Conservation (phyloP, 2,113 vertebrate species). For the Naja naja region DNA sequence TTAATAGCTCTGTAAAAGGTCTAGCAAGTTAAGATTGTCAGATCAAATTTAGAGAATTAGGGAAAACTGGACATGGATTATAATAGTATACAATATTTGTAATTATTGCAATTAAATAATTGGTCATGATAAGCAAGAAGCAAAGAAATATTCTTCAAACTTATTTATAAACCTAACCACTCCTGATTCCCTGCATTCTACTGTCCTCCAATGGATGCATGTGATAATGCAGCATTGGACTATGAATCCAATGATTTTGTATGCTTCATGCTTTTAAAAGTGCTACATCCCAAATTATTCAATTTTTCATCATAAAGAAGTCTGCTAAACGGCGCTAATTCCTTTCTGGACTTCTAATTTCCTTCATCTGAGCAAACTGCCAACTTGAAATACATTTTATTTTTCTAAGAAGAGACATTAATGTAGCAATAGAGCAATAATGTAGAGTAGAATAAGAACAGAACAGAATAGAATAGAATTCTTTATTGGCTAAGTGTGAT, state of each 20-base stretch:
- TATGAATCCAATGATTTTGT: constrained; percentile 4
- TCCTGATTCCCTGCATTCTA: constrained; percentile 67
- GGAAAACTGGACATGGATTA: neutral
- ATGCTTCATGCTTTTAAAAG: constrained; percentile 1
- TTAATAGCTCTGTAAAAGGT: constrained; percentile 15
- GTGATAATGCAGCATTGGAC: constrained; percentile 57
- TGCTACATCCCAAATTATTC: neutral
- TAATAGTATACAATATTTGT: constrained; percentile 4
- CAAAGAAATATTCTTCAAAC: neutral
- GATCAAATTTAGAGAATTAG: neutral
- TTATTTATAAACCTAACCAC: neutral
- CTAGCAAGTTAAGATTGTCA: neutral
- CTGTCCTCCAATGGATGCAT: constrained; percentile 75
- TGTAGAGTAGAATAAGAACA: no score
- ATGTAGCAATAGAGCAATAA: neutral
- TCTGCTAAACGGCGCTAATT: neutral
- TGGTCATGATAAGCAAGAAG: neutral
- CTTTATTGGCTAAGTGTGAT: no score
- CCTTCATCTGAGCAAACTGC: neutral
- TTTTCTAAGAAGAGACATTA: neutral
- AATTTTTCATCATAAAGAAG: neutral
- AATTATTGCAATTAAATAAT: neutral
- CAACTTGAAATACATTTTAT: neutral
- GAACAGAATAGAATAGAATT: no score
- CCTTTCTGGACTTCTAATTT: neutral